Evolutionary conservation across 2,888 invertebrate species (phyloP), one percentile per base, ranked within the genome.

Genomic region (Drosophila testacea): DNA sequence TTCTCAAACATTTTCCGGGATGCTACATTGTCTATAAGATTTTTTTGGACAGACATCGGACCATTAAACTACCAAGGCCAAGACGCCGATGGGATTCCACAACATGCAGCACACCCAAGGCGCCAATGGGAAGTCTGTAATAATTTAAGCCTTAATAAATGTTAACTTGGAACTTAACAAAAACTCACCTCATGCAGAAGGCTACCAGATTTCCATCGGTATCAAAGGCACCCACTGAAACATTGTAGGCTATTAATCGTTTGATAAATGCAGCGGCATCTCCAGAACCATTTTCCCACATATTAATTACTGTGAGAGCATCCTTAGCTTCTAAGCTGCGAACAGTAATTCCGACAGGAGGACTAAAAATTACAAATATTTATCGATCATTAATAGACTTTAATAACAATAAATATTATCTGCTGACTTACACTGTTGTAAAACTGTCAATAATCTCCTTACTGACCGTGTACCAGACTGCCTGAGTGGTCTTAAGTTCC

Each of bases 111-210:
- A 61, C 32, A 10, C 60, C 60, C 42, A 61, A 51, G 6, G 60
- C 51, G 0, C 51, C 51, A 42, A 22, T 27, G 5, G 60, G 60
- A 1, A 61, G 13, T 44, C 60, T 51, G 11, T n/a, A 27, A 5
- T 13, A 13, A 22, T 7, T 4, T 50, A n/a, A 32, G 7, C 4
- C 30, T 5, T 36, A 7, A 9, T 6, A 6, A 9, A 51, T 22
- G 30, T 10, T 9, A 30, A 30, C 6, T 41, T 10, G 13, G 3
- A 30, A 39, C 6, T 30, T 39, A n/a, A 16, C 16, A 7, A 38
- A 27, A 38, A 30, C 13, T 30, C 46, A 90, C 91, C 84, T 80
- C 52, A 91, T 72, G 54, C 91, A 88, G 90, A 91, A 92, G 4
- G 88, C 91, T 0, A 92, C 63, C 32, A 92, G 69, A 13, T 89